A percentile compares a stretch with the other conserved stretches of the same genome.
Conservation (phyloP, 2,113 vertebrate genomes). For the Crotalus tigris region DNA sequence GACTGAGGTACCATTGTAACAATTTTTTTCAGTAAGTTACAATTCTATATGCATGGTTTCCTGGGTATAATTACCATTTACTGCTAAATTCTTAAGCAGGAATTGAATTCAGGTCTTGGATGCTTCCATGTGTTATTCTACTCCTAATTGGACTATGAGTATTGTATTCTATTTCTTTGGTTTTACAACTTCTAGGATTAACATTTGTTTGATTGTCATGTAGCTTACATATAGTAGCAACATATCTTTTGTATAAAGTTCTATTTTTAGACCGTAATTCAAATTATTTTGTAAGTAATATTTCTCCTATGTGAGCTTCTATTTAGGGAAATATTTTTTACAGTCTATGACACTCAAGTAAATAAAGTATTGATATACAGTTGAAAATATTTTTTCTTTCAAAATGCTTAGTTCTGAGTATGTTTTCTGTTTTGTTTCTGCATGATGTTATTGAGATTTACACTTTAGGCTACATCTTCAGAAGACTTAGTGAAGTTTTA, state of each 20-base stretch:
- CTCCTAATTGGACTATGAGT: background rate
- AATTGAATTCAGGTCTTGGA: background rate
- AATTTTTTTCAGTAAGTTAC: background rate
- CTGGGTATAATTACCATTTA: background rate
- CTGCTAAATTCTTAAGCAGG: background rate
- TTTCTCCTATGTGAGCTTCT: background rate
- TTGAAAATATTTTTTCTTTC: background rate
- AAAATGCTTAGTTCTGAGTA: background rate
- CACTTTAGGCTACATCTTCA: too few species aligned
- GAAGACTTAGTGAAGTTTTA: background rate
- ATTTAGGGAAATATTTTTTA: background rate
- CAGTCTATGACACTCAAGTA: background rate
- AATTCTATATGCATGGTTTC: background rate
- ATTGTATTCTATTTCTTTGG: background rate
- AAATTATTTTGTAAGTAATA: background rate
- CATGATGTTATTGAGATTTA: background rate
- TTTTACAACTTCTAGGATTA: constrained; percentile 4
- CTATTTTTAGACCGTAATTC: background rate
- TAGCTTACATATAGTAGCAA: background rate
- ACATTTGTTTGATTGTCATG: background rate
- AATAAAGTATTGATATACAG: background rate
- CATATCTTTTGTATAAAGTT: background rate
- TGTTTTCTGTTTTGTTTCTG: background rate
- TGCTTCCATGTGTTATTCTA: background rate
- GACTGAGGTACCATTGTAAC: background rate